These are phyloP conservation scores for Poeciliopsis turneri DNA, from an alignment of 2,797 vertebrate species.

Conservation along the genomic window DNA sequence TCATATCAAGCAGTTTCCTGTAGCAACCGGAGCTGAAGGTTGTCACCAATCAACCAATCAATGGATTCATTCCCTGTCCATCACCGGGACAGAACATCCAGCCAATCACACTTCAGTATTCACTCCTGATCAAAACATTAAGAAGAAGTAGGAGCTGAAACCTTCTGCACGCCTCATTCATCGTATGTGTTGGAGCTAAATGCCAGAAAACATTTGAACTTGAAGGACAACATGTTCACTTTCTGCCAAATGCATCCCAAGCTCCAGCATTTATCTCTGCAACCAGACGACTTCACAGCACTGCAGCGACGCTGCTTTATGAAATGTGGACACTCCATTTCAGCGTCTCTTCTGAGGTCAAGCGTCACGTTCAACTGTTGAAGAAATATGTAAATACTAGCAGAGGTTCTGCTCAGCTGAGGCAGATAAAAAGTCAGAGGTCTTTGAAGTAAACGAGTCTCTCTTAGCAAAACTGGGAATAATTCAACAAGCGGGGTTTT, in stretches of 20 bases:
- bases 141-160: neutral
- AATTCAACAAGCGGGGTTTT: neutral
- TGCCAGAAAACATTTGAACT: neutral
- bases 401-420: neutral
- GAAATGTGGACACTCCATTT: neutral
- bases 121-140: neutral
- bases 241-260: neutral
- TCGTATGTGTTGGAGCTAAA: neutral
- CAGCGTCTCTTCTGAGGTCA: neutral
- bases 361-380: neutral
- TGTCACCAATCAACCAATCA: neutral
- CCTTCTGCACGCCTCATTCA: neutral
- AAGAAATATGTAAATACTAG: neutral
- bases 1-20: neutral
- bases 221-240: neutral
- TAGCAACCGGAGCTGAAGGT: neutral
- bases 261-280: neutral
- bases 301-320: neutral
- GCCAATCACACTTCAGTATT: too few species aligned
- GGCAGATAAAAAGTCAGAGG: neutral
- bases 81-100: neutral
- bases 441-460: neutral
- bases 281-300: neutral
- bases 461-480: neutral
- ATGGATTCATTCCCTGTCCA: neutral